Evolutionary conservation across 2,113 vertebrate genomes (phyloP), one percentile per base, ranked within the genome.

Genomic region (Rhea pennata): DNA sequence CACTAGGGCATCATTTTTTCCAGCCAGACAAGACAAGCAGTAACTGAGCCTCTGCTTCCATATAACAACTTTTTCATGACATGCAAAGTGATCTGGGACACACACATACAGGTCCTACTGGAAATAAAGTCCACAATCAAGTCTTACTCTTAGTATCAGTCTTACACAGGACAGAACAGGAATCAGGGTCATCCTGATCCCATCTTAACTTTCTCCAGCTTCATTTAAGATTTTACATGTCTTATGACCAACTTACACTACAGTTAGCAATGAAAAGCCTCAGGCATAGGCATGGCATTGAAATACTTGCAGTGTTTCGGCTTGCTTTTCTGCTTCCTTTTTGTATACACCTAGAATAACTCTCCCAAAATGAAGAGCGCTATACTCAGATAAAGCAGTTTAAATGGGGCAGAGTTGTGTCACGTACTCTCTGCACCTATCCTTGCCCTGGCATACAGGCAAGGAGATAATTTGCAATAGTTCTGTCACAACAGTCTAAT

Each of bases 71-170:
- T 1, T 0, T 4, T 27, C 48, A 42, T 2, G 2, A 33, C 56
- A 59, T 10, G 16, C 20, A 36, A 73, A 40, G 50, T n/a, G 33
- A 51, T 36, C 50, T 36, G 10, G 23, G 36, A 50, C 14, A 15
- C 3, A 0, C 51, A 19, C 15, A 27, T 51, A 29, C 1, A 0
- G 13, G 17, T 66, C 46, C 33, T 2, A 0, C 46, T 56, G 51
- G 64, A 33, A n/a, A 80, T 8, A 27, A 17, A 51, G 29, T 54
- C 74, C 83, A 7, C 5, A 13, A 39, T 3, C 59, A 39, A 11
- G 5, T 23, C 64, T 31, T 29, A 87, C 36, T 36, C 36, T 36
- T 36, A 36, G 36, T 36, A 36, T 36, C 36, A 36, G 36, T 36
- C 36, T 36, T 36, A 36, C 36, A 36, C 36, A 36, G 36, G 15